Conservation (phyloP, 2,888 invertebrate genomes). For the Prostheceraeus crozeri region DNA sequence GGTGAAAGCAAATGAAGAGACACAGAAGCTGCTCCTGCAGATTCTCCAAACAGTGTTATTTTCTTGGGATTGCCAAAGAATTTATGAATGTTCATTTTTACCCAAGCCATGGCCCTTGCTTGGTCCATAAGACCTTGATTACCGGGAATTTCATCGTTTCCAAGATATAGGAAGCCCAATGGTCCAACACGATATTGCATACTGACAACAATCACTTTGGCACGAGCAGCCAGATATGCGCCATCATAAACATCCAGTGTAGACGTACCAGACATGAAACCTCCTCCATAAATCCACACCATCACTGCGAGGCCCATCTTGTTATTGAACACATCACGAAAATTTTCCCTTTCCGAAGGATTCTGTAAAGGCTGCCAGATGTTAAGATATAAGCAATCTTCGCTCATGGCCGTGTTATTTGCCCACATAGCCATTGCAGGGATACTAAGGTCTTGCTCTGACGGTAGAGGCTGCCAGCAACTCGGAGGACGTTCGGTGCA, state of each 20-base stretch:
- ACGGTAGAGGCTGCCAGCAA: constrained; percentile 16
- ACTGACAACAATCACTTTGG: constrained; percentile 40
- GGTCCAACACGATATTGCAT: constrained; percentile 42
- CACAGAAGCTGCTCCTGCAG: constrained; percentile 45
- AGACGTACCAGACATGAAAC: constrained; percentile 67
- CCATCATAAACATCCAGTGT: constrained; percentile 37
- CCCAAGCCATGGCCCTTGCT: constrained; percentile 40
- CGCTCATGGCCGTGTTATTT: constrained; percentile 25
- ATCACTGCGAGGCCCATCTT: constrained; percentile 34
- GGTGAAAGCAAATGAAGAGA: constrained; percentile 34
- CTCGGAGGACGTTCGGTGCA: neutral
- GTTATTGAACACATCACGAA: constrained; percentile 22
- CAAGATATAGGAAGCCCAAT: constrained; percentile 41
- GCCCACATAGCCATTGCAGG: constrained; percentile 20
- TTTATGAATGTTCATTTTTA: constrained; percentile 39
- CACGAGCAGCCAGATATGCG: constrained; percentile 27
- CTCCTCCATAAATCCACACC: constrained; percentile 82
- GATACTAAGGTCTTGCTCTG: constrained; percentile 26
- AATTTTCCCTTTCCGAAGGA: constrained; percentile 7
- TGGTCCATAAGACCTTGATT: constrained; percentile 42
- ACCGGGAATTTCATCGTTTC: constrained; percentile 38
- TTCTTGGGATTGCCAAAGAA: constrained; percentile 47
- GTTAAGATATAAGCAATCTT: constrained; percentile 36
- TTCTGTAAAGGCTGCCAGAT: constrained; percentile 30
- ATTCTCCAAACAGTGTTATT: constrained; percentile 28